These are phyloP conservation scores for Sweltsa coloradensis DNA, from an alignment of 1,140 invertebrate genomes.

Conservation along the genomic window DNA sequence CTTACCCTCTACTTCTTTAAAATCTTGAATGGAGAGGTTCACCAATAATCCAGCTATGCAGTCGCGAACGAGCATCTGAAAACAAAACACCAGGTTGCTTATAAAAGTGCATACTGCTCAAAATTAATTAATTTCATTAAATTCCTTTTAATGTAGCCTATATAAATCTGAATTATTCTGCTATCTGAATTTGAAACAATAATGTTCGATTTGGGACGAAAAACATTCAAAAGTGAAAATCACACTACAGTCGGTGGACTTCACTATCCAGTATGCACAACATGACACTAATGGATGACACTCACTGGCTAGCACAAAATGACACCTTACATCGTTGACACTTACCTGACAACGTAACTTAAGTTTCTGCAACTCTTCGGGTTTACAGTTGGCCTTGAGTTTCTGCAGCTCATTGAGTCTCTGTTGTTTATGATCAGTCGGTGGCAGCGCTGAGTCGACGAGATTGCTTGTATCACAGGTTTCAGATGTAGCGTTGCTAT, in stretches of 20 bases:
- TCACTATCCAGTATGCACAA: no score
- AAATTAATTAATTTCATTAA: not conserved
- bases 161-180: no score
- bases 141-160: no score
- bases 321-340: not conserved
- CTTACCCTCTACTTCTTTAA: slow-evolving; percentile 72
- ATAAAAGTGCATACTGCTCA: no score
- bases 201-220: not conserved
- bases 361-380: slow-evolving; percentile 61
- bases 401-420: slow-evolving; percentile 53
- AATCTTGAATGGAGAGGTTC: slow-evolving; percentile 67
- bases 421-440: slow-evolving; percentile 44
- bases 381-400: slow-evolving; percentile 67
- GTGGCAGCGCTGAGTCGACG: slow-evolving; percentile 54
- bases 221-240: no score
- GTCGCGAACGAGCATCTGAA: slow-evolving; percentile 46
- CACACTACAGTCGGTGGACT: no score
- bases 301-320: not conserved
- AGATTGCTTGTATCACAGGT: slow-evolving; percentile 40
- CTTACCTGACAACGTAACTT: slow-evolving; percentile 51
- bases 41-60: slow-evolving; percentile 67
- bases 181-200: slow-evolving; percentile 5
- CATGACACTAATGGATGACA: slow-evolving; percentile 4
- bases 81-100: no score
- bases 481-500: slow-evolving; percentile 32